Evolutionary conservation across 2,113 vertebrate species (phyloP).

Genomic region (Syrrhaptes paradoxus): DNA sequence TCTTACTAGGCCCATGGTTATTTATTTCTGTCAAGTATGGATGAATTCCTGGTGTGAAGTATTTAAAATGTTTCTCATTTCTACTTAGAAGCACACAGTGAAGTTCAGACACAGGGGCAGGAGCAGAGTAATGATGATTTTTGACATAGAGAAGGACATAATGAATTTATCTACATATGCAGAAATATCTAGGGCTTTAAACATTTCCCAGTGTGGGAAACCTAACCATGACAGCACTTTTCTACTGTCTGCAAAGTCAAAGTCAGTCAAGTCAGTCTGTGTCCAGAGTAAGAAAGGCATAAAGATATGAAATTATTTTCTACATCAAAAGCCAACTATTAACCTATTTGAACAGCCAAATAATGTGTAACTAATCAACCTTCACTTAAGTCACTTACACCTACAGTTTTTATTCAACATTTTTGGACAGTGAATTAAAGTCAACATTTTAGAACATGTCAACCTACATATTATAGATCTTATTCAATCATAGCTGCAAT

Average conservation of each 20-base stretch:
- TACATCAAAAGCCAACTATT: neutral
- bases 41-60: neutral
- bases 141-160: neutral
- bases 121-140: neutral
- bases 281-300: neutral
- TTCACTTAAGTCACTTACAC: neutral
- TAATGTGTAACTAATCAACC: neutral
- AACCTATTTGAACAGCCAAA: neutral
- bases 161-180: neutral
- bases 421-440: neutral
- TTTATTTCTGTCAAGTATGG: neutral
- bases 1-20: neutral
- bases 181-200: neutral
- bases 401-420: neutral
- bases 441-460: neutral
- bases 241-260: neutral
- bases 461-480: neutral
- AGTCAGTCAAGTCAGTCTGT: neutral
- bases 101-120: neutral
- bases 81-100: neutral
- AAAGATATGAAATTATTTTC: neutral
- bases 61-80: neutral
- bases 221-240: neutral
- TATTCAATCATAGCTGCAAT: neutral
- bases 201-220: neutral